Conservation (phyloP, 2,797 vertebrate genomes). For the Sebastes flavidus region DNA sequence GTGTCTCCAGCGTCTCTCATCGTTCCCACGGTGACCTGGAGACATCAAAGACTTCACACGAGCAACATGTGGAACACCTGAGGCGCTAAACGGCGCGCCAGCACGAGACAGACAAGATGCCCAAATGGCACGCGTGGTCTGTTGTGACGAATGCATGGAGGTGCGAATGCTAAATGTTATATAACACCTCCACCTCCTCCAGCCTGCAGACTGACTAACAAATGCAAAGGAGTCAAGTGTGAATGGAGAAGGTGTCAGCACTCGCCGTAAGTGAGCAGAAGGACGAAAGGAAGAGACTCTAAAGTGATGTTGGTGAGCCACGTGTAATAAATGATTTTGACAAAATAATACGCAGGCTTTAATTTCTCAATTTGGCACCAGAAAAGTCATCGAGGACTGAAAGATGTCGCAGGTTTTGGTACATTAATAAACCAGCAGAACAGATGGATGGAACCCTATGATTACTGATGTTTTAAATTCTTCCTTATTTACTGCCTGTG, state of each 20-base stretch:
- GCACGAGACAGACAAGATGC: slow-evolving; percentile 40
- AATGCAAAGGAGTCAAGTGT: slow-evolving; percentile 23
- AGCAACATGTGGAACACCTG: slow-evolving; percentile 13
- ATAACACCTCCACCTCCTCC: background rate
- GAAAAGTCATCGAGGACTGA: rapidly evolving
- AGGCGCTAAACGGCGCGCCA: background rate
- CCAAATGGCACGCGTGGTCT: slow-evolving; percentile 63
- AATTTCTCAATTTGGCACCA: background rate
- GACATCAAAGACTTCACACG: slow-evolving; percentile 26
- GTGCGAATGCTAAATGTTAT: slow-evolving; percentile 22
- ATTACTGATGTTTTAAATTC: background rate
- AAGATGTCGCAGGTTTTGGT: background rate
- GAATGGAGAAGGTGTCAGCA: background rate
- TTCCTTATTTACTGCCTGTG: background rate
- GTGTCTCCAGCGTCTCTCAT: background rate
- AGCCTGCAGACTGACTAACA: background rate
- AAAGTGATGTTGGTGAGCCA: background rate
- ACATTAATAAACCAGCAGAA: background rate
- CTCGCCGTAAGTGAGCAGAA: background rate
- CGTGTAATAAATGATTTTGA: too few species aligned
- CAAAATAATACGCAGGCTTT: rapidly evolving
- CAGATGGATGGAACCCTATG: too few species aligned
- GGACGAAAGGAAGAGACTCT: too few species aligned
- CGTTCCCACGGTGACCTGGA: slow-evolving; percentile 40
- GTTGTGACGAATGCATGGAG: background rate